phyloP scores from a whole-genome alignment of 2,888 invertebrate species.

The Eupithecia inturbata region DNA sequence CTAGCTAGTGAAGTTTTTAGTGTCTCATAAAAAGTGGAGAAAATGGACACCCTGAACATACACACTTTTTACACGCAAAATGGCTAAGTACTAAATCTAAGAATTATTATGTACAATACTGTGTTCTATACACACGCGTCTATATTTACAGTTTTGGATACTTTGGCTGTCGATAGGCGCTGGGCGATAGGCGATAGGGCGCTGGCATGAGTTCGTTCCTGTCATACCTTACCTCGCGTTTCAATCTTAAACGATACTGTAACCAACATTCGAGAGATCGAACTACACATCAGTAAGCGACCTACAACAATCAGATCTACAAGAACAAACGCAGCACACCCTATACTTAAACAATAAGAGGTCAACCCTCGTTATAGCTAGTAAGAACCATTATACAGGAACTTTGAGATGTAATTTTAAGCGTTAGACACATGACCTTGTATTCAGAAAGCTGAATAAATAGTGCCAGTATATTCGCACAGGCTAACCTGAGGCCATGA shows the following conservation, averaged over 20 bases:
- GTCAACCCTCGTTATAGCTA: slow-evolving; percentile 39
- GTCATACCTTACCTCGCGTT: slow-evolving; percentile 10
- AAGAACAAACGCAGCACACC: slow-evolving; percentile 46
- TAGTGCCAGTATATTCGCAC: slow-evolving; percentile 23
- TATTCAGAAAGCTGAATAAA: slow-evolving; percentile 34
- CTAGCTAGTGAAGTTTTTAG: not conserved
- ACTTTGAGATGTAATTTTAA: slow-evolving; percentile 52
- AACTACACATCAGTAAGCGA: slow-evolving; percentile 1
- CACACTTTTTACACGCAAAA: slow-evolving; percentile 27
- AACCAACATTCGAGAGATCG: slow-evolving; percentile 25
- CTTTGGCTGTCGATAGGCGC: slow-evolving; percentile 82
- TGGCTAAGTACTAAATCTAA: slow-evolving; percentile 40
- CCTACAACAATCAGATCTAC: slow-evolving; percentile 12
- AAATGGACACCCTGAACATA: slow-evolving; percentile 16
- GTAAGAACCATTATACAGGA: slow-evolving; percentile 41
- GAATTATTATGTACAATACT: slow-evolving; percentile 43
- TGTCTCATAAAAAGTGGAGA: not conserved
- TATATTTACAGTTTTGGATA: slow-evolving; percentile 81
- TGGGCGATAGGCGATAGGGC: too few species aligned
- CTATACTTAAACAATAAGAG: slow-evolving; percentile 44
- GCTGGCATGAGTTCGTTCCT: slow-evolving; percentile 55
- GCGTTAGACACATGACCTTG: slow-evolving; percentile 39
- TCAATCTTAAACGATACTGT: slow-evolving; percentile 23
- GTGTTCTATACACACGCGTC: slow-evolving; percentile 34
- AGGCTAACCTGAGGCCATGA: slow-evolving; percentile 15